Evolutionary conservation across 2,113 vertebrate species (phyloP).

Genomic region (Picathartes gymnocephalus): DNA sequence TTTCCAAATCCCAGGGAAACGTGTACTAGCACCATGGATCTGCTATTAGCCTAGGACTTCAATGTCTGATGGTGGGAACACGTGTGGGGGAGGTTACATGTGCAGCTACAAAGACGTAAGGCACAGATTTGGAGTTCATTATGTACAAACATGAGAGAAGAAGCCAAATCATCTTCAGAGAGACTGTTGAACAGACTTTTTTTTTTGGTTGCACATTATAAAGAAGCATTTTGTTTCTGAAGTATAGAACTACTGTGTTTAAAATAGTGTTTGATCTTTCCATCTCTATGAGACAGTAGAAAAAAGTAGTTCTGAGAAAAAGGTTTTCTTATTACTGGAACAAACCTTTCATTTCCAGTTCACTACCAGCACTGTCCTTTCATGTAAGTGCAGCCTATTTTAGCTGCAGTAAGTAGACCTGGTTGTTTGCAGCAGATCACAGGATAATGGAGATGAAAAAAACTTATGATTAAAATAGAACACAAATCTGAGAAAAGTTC

Average conservation of each 20-base stretch:
- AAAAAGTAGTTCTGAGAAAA: slow-evolving; percentile 23
- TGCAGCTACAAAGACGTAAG: slow-evolving; percentile 29
- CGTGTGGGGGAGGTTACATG: not conserved
- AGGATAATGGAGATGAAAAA: slow-evolving; percentile 17
- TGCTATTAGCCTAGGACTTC: slow-evolving; percentile 43
- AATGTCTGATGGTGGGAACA: slow-evolving; percentile 44
- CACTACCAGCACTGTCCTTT: slow-evolving; percentile 38
- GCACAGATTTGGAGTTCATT: slow-evolving; percentile 29
- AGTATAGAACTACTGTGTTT: slow-evolving; percentile 46
- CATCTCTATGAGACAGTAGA: slow-evolving; percentile 24
- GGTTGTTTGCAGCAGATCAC: slow-evolving; percentile 14
- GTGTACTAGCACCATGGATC: slow-evolving; percentile 26
- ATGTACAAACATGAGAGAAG: slow-evolving; percentile 13
- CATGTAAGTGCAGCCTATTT: slow-evolving; percentile 19
- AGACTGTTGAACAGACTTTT: not conserved
- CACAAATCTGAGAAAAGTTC: not conserved
- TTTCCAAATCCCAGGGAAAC: slow-evolving; percentile 71
- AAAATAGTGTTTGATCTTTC: slow-evolving; percentile 58
- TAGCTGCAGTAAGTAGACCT: not conserved
- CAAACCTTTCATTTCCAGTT: slow-evolving; percentile 32
- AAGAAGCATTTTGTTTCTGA: slow-evolving; percentile 25
- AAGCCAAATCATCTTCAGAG: slow-evolving; percentile 8
- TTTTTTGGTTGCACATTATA: slow-evolving; percentile 29
- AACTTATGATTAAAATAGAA: slow-evolving; percentile 1
- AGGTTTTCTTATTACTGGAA: slow-evolving; percentile 52